Conservation (phyloP, 1,140 invertebrate species). For the Drosophila sturtevanti region DNA sequence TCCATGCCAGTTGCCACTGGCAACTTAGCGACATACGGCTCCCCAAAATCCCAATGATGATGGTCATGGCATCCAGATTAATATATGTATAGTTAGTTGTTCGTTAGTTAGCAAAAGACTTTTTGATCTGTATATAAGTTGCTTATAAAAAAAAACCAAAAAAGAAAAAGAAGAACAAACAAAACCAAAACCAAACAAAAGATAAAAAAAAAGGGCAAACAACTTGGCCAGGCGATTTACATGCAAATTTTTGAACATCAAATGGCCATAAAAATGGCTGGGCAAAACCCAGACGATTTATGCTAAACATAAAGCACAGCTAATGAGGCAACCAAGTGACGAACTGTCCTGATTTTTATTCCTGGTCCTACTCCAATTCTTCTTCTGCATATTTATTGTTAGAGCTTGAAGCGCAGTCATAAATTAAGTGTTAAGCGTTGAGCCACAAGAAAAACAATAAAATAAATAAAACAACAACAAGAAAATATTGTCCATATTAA, state of each 20-base stretch:
- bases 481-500: constrained; percentile 50
- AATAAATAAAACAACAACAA: constrained; percentile 48
- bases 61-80: constrained; percentile 3
- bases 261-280: constrained; percentile 49
- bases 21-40: constrained; percentile 42
- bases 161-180: not conserved
- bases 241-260: constrained; percentile 53
- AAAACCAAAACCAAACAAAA: not conserved
- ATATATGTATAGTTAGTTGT: constrained; percentile 34
- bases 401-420: constrained; percentile 31
- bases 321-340: constrained; percentile 59
- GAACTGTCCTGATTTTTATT: constrained; percentile 30
- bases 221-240: constrained; percentile 30
- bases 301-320: constrained; percentile 53
- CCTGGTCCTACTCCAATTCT: constrained; percentile 1
- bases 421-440: constrained; percentile 68
- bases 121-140: constrained; percentile 45
- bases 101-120: constrained; percentile 55
- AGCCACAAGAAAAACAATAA: constrained; percentile 50
- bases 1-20: constrained; percentile 13
- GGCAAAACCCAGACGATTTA: constrained; percentile 66
- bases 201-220: not conserved
- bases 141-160: constrained; percentile 4
- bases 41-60: constrained; percentile 70
- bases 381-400: constrained; percentile 23